Evolutionary conservation across 2,888 invertebrate species (phyloP).

Genomic region (Drosophila meridiana): DNA sequence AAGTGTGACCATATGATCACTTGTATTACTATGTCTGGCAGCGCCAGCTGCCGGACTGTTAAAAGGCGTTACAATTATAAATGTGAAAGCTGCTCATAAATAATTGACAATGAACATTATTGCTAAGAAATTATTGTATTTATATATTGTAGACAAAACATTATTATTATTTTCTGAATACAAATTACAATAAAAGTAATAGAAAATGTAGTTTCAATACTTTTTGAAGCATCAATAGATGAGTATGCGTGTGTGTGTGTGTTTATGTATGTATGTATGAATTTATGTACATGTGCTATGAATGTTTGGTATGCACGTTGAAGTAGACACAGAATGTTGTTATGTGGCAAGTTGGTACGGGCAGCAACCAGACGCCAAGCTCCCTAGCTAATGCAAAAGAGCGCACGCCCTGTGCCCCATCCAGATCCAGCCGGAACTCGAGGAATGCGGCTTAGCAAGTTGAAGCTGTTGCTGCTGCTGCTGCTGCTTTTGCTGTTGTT

Average conservation of each 20-base stretch:
- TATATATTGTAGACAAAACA: not conserved
- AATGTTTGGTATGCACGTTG: conserved; percentile 39
- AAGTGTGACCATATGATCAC: conserved; percentile 8
- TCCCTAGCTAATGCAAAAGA: conserved; percentile 45
- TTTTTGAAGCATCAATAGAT: not conserved
- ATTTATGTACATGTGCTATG: conserved; percentile 10
- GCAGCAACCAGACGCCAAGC: conserved; percentile 21
- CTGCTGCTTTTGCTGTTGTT: conserved; percentile 30
- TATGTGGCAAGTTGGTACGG: conserved; percentile 54
- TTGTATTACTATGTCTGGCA: conserved; percentile 1
- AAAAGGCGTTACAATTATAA: conserved; percentile 8
- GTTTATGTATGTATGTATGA: not conserved
- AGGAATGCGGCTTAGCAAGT: conserved; percentile 75
- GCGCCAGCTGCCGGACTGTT: not conserved
- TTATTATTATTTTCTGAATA: not conserved
- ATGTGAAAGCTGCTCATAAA: not conserved
- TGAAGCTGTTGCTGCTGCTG: conserved; percentile 49
- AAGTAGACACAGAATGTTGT: conserved; percentile 36
- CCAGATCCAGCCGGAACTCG: conserved; percentile 47
- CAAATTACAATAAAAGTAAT: not conserved
- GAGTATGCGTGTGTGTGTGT: not conserved
- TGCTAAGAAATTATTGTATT: not conserved
- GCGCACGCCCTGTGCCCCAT: conserved; percentile 46
- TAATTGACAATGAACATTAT: not conserved
- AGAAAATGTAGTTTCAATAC: not conserved